These are phyloP conservation scores for Malaclemys terrapin DNA, from an alignment of 2,113 vertebrate genomes.

Conservation along the genomic window DNA sequence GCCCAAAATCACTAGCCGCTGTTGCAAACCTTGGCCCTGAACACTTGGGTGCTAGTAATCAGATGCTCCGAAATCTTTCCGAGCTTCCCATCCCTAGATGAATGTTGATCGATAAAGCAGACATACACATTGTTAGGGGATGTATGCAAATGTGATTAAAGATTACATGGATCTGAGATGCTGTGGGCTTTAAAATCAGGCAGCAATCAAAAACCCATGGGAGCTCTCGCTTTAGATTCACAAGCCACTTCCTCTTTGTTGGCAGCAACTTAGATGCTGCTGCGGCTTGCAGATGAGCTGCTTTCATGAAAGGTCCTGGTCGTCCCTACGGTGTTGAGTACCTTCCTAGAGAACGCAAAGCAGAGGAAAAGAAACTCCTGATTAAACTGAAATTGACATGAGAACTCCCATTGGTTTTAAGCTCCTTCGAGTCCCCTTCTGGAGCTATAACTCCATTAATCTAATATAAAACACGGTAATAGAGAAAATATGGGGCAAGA, in stretches of 20 bases:
- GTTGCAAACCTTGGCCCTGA: not conserved
- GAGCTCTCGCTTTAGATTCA: conserved; percentile 20
- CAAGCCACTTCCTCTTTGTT: not conserved
- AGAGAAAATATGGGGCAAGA: not conserved
- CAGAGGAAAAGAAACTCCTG: conserved; percentile 47
- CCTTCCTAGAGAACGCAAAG: conserved; percentile 11
- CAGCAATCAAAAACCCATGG: not conserved
- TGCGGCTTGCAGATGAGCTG: conserved; percentile 16
- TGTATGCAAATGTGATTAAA: not conserved
- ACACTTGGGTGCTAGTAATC: not conserved
- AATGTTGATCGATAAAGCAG: not conserved
- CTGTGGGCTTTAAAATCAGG: not conserved
- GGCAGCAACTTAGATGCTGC: not conserved
- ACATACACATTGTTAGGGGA: not conserved
- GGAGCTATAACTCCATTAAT: conserved; percentile 4
- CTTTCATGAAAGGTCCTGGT: conserved; percentile 21
- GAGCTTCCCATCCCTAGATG: not conserved
- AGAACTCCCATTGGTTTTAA: not conserved
- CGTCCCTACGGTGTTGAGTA: conserved; percentile 56
- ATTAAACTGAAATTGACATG: conserved; percentile 64
- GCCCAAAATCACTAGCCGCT: not conserved
- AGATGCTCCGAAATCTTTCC: not conserved
- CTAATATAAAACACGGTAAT: not conserved
- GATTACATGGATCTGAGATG: not conserved
- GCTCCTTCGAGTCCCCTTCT: not conserved